phyloP scores from a whole-genome alignment of 2,888 invertebrate genomes.

The Gortyna flavago region DNA sequence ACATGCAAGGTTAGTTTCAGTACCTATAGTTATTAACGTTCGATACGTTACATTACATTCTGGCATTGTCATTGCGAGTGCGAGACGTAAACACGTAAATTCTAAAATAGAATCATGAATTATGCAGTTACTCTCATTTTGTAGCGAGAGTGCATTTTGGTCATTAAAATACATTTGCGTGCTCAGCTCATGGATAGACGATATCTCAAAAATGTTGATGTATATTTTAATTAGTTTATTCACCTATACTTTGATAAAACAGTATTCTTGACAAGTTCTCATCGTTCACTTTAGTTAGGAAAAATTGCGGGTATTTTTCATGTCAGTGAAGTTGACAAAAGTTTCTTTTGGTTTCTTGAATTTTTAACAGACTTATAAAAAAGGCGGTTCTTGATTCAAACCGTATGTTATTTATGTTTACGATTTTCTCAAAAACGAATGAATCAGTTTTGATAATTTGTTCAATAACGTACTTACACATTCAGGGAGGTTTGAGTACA shows the following conservation, averaged over 20 bases:
- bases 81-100: constrained; percentile 41
- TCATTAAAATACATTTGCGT: constrained; percentile 3
- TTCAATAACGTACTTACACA: background rate
- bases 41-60: constrained; percentile 51
- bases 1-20: constrained; percentile 54
- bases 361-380: background rate
- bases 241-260: background rate
- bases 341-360: background rate
- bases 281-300: background rate
- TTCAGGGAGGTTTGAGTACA: background rate
- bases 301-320: background rate
- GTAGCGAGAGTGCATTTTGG: constrained; percentile 8
- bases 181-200: background rate
- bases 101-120: constrained; percentile 55
- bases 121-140: constrained; percentile 27
- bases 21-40: constrained; percentile 42
- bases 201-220: background rate
- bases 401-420: background rate
- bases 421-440: background rate
- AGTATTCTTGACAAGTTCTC: too few relatives aligned
- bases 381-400: background rate
- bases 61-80: constrained; percentile 54
- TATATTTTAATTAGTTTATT: background rate
- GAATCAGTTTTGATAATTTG: background rate
- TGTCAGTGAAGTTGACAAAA: background rate